Evolutionary conservation across 2,888 invertebrate genomes (phyloP), one percentile per base, ranked within the genome.

Genomic region (Scrobipalpa atriplicella): DNA sequence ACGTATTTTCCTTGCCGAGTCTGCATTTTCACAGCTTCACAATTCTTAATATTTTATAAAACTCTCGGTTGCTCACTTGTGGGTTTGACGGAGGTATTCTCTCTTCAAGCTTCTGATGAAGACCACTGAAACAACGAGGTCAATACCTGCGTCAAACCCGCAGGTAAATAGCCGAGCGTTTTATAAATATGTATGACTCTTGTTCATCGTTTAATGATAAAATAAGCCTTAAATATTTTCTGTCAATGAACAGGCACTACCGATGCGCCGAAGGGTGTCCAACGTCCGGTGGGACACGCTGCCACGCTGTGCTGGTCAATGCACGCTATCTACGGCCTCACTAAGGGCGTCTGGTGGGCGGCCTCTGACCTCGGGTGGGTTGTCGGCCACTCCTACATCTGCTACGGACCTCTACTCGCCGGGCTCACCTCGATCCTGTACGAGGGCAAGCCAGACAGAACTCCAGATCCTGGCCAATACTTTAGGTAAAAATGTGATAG

Each of bases 371-470:
- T 97, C 65, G 98, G 98, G 11, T 98, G 98, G 98, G 98, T 98
- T 0, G 98, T 98, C 0, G 98, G 98, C 0, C 98, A 98, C 81
- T 98, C 98, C 0, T 99, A 98, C 84, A 98, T 98, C 74, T 97
- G 98, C 84, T 99, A 98, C 76, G 98, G 96, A 0, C 98, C 98
- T 0, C 89, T 98, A 5, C 87, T 97, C 0, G 95, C 95, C 71
- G 97, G 98, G 0, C 92, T 95, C 56, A 98, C 98, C 0, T 96
- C 96, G 63, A 93, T 98, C 19, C 94, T 98, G 91, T 97, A 97
- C 78, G 97, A 99, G 86, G 99, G 99, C 2, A 99, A 99, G 82
- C 99, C 98, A 0, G 98, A 98, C 75, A 95, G 98, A 69, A 99
- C 98, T 0, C 98, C 98, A 0, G 97, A 98, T 86, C 96, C 98